Evolutionary conservation across 2,888 invertebrate species (phyloP), one percentile per base, ranked within the genome.

Genomic region (Agriopis leucophaearia): DNA sequence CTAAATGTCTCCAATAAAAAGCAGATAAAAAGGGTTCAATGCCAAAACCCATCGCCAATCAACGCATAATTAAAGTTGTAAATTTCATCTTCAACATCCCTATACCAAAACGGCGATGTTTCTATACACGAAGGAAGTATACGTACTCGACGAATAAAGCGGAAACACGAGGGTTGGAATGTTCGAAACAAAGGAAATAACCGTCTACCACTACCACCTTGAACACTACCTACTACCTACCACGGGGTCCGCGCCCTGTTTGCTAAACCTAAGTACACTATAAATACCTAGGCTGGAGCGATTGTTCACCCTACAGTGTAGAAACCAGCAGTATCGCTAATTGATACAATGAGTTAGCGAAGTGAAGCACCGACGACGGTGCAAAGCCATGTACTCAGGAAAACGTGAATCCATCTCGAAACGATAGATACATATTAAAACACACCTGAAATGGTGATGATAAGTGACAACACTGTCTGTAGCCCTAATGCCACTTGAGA

Each of bases 161-260:
- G 48, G 44, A 52, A 45, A 15, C 38, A 1, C 15, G 6, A 5
- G 56, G 61, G 52, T 15, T 10, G 51, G 27, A 8, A 52, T 40
- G 42, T 56, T 15, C n/a, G 50, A 45, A 66, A 73, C 73, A 70
- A 73, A 74, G 68, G 70, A 70, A 69, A 69, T 54, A 48, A 67
- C 67, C 69, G 70, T 73, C 65, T 73, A 64, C 48, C 38, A n/a
- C 57, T 40, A 40, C 38, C 38, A 13, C 13, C 44, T 6, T n/a
- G 44, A 6, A n/a, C 44, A 5, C 44, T n/a, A n/a, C 44, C 44
- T n/a, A n/a, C 44, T 27, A 27, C 38, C 38, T 9, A 1, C 38
- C 38, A 38, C 38, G 38, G 40, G 58, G 12, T 47, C 27, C 36
- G 52, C 13, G 47, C 8, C 47, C 67, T 51, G 67, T 42, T 62